Base-by-base conservation (phyloP, 2,113 vertebrate genomes). In the Ceuthmochares aereus region DNA sequence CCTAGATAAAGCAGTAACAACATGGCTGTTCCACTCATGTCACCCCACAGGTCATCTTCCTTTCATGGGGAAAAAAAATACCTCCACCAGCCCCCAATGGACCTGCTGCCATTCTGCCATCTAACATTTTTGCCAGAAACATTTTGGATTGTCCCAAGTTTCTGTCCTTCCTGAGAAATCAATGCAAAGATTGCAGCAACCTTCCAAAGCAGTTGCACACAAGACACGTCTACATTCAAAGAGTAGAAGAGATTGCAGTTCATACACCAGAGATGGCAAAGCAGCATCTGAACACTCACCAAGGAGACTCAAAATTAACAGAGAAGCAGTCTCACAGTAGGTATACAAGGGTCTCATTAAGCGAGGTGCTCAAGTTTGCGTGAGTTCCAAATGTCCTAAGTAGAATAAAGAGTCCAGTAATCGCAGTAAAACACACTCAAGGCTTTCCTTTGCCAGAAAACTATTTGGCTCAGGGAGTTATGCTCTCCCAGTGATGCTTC, bases 1-100 rank as follows among this genome's bases (percentile, higher is more conserved):
- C 43, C 56, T 36, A 70, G 72, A 96, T 88, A 81, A 75, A 94
- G 87, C 36, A 85, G 55, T 79, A 91, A 93, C 43, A 63, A 40
- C 78, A 51, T 16, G 32, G 51, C 52, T 96, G 47, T 60, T 94
- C 45, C 92, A 47, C 43, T 88, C 83, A 49, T 52, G 86, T 27
- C 94, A 75, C 40, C 49, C 68, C 2, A 4, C 43, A 68, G 64
- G 45, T 84, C 45, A 74, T 82, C 36, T 52, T 79, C 23, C 52
- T 80, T 88, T 86, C 51, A 34, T 8, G 9, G 43, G 66, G 17
- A 62, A 66, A 78, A 49, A 75, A 36, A 4, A 2, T 27, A 56
- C 9, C 27, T 82, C 52, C 6, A 2, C n/a, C 26, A 20, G 34
- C 21, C 25, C 55, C 23, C 1, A 0, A 20, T 0, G 2, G 60